Evolutionary conservation across 2,113 vertebrate genomes (phyloP), one percentile per base, ranked within the genome.

Genomic region (Laticauda laticaudata): DNA sequence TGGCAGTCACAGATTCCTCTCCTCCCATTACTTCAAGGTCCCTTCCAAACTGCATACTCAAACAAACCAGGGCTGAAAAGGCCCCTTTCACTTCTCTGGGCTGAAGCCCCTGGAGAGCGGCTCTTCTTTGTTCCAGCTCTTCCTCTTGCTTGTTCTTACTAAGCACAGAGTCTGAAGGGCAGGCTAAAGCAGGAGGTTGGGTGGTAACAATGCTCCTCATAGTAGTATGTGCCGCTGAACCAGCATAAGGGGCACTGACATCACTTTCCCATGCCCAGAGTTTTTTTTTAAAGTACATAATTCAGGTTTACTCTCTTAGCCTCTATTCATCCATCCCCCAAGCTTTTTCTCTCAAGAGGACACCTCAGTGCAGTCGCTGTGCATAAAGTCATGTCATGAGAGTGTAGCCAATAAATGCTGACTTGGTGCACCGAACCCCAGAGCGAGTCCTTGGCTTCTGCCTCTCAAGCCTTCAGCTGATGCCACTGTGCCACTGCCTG

Each of bases 401-500:
- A 95, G 95, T 92, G 89, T 92, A 96, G 94, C 95, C 94, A 95
- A 94, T 61, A 94, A 94, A 97, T 92, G 96, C 95, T 95, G 96
- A 93, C 95, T 95, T 88, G 57, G 96, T 95, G 95, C 29, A 94
- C 94, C 93, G 89, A 43, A 45, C 88, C 93, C 95, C 95, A 85
- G 3, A 55, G 81, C 15, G 54, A 93, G 86, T 94, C 10, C 39
- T 87, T 7, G 97, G 97, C 89, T 92, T 97, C 97, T 98, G 97
- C 97, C 97, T 57, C 92, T 99, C 98, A 99, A 97, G 99, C 99
- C 96, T 99, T 99, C 94, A 99, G 98, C 97, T 99, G 98, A 93
- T 99, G 99, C 99, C 99, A 99, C 97, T 99, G 99, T 94, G 99
- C 99, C 97, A 99, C 99, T 0, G 98, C 97, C 93, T 98, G 98